Conservation (phyloP, 2,888 invertebrate species). For the Archaeoteleia sp. region DNA sequence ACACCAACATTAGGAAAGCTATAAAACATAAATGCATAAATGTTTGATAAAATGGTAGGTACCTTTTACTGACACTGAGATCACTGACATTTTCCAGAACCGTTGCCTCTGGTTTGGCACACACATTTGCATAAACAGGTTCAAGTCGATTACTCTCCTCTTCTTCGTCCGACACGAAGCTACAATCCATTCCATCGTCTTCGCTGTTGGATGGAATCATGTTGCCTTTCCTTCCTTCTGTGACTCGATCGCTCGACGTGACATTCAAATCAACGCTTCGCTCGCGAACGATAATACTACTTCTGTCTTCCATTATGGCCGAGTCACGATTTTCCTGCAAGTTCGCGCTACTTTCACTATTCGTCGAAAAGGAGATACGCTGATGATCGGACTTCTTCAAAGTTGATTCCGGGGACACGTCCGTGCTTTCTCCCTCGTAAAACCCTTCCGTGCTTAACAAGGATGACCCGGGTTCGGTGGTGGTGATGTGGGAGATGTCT, state of each 20-base stretch:
- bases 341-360: slow-evolving; percentile 37
- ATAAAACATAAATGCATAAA: too few species aligned
- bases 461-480: slow-evolving; percentile 76
- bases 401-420: slow-evolving; percentile 69
- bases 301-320: background rate
- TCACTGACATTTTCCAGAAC: too few species aligned
- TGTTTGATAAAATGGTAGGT: too few species aligned
- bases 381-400: slow-evolving; percentile 66
- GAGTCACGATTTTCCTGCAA: slow-evolving; percentile 9
- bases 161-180: slow-evolving; percentile 69
- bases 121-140: slow-evolving; percentile 69
- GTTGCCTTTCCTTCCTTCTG: slow-evolving; percentile 17
- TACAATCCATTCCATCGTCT: slow-evolving; percentile 72
- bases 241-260: slow-evolving; percentile 19
- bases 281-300: background rate
- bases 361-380: too few species aligned
- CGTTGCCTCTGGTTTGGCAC: slow-evolving; percentile 62
- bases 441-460: slow-evolving; percentile 71
- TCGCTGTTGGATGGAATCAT: slow-evolving; percentile 68
- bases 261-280: slow-evolving; percentile 1
- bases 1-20: slow-evolving; percentile 55
- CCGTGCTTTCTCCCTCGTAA: slow-evolving; percentile 72
- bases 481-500: slow-evolving; percentile 81
- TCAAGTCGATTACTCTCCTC: slow-evolving; percentile 58
- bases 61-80: too few species aligned